Base-by-base conservation (phyloP, 2,113 vertebrate species). In the Percina caprodes region DNA sequence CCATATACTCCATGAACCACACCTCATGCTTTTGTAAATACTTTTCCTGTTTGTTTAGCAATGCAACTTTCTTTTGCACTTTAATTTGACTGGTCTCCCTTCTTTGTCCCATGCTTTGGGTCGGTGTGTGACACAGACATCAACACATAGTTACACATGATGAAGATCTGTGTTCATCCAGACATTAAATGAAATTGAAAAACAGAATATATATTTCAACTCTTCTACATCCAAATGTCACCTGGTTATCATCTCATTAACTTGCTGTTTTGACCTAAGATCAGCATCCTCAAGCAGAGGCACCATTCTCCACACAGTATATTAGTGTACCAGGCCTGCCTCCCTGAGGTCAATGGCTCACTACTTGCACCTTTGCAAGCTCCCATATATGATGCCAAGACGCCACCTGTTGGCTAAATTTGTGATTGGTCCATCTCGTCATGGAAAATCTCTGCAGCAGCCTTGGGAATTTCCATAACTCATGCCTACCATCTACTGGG, bases 401-500 rank as follows among this genome's bases (percentile, higher is more conserved):
- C 76, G 80, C 79, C 93, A 80, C 69, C 93, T 93, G 54, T 0
- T 56, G 88, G 68, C 12, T 0, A 4, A 2, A 2, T 1, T 0
- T 39, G 0, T 0, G 1, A 61, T 2, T 11, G 24, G 1, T 18
- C 42, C 52, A 4, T 33, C 1, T 1, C 2, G 13, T 23, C 6
- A 2, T 35, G 30, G 18, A 69, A 76, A 51, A 23, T 14, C 5
- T 6, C 24, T 1, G 6, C 46, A 24, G 2, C 2, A 0, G 33
- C 12, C 0, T 42, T 12, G 1, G 35, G 4, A 24, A 2, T 7
- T 66, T 75, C 35, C 24, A 18, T 21, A 75, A 6, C 19, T 45
- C 30, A 2, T 7, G 63, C 3, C 81, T 76, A 77, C 90, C 89
- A 87, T 71, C 93, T 93, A 24, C 46, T 89, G 94, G 91, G 15